Evolutionary conservation across 2,797 vertebrate species (phyloP), one percentile per base, ranked within the genome.

Genomic region (Triplophysa bombifrons): DNA sequence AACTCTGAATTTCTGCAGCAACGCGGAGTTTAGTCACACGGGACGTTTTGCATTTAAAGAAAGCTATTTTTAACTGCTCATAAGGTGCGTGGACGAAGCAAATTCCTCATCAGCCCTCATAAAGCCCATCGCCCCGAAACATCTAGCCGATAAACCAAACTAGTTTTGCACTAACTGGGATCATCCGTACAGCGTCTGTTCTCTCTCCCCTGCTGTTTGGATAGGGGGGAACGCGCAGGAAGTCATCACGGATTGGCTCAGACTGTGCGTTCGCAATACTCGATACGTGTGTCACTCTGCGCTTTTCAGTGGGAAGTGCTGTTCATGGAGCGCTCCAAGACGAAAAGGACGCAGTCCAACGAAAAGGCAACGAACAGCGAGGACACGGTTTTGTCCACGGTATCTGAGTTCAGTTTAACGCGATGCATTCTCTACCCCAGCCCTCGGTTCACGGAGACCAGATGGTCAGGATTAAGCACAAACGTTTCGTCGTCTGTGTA

Each of bases 191-290:
- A 63, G 70, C 72, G 68, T 48, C 68, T 76, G 72, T 76, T 63
- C 79, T 82, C 78, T 76, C 44, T 74, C 78, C 56, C 41, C 60
- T 74, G 63, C 71, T 77, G 80, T 63, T 56, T 55, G 82, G 72
- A 80, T 56, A 58, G 77, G 63, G 64, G 69, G 81, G 71, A 80
- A 84, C 67, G 66, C 22, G 56, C 74, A 82, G 80, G 82, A 83
- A 81, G 75, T 85, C 83, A 81, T 74, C 83, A 38, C 82, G 75
- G 85, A 88, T 88, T 88, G 87, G 85, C 80, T 84, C 71, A 74
- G 41, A 65, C 63, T 84, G 81, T 27, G 82, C 79, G 79, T 65
- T 82, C 77, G 64, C 82, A 69, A 77, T 79, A 46, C 66, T 72
- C 27, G 80, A 72, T 78, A 67, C 74, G 82, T 69, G 74, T 81